Base-by-base conservation (phyloP, 2,888 invertebrate genomes). In the Coleophora flavipennella region DNA sequence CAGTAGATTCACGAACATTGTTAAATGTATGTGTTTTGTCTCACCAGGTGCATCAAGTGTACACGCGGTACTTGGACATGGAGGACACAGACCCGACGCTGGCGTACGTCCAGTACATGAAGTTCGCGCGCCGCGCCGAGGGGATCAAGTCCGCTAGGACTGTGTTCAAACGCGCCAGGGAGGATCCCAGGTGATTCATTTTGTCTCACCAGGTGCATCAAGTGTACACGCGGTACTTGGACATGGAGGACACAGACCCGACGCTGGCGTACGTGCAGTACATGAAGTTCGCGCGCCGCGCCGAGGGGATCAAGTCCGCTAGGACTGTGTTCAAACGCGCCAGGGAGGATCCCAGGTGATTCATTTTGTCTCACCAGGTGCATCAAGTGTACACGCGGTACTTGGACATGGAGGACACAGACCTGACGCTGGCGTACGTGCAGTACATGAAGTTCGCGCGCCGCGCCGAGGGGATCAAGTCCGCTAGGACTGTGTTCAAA, bases 381-480 rank as follows among this genome's bases (percentile, higher is more conserved):
- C 97, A 98, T 73, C 92, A 92, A 64, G 97, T 99, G 57, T 99
- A 99, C 81, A 93, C 95, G 45, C 91, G 94, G 43, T 92, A 96
- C 62, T 75, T 99, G 40, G 94, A 94, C 57, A 92, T 96, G 66
- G 88, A 90, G 38, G 95, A 96, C 55, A 92, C 96, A 31, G 98
- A 99, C 81, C 99, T 99, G 0, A 97, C 99, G 0, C 85, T 99
- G 89, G 95, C 96, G 0, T 99, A 96, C 67, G 95, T 99, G 11
- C 99, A 99, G 66, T 97, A 98, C 66, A 99, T 99, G 99, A 97
- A 98, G 83, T 99, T 99, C 70, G 94, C 97, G 0, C 87, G 99
- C 10, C 86, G 99, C 36, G 97, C 98, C 0, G 99, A 99, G 71
- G 99, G 99, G 14, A 99, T 99, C 50, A 98, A 98, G 74, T 93